Evolutionary conservation across 1,140 invertebrate genomes (phyloP).

Genomic region (Brachionus rubens): DNA sequence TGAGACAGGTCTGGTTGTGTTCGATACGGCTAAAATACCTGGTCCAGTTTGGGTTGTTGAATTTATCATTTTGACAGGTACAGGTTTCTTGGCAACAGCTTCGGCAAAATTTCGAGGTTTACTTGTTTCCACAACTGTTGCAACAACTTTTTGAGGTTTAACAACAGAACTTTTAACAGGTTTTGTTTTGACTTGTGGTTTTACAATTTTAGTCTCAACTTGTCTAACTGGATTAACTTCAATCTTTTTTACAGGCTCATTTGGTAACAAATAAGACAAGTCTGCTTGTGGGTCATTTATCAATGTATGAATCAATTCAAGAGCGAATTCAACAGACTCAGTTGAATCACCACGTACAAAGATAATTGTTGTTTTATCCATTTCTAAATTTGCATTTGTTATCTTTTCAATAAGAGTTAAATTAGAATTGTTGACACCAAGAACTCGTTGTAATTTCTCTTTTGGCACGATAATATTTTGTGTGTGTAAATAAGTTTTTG

Average conservation of each 20-base stretch:
- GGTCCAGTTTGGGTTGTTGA: not conserved
- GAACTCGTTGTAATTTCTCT: not conserved
- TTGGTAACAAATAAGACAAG: not conserved
- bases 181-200: not conserved
- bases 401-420: not conserved
- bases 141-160: not conserved
- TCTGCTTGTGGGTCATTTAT: conserved; percentile 14
- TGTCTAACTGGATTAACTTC: not conserved
- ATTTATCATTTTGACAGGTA: not conserved
- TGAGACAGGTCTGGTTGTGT: not conserved
- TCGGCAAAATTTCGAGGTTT: conserved; percentile 28
- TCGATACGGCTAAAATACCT: not conserved
- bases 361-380: not conserved
- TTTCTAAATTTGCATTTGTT: not conserved
- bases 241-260: not conserved
- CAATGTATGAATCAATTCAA: conserved; percentile 3
- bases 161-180: not conserved
- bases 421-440: not conserved
- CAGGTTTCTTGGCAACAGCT: conserved; percentile 16
- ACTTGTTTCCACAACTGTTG: not conserved
- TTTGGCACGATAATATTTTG: not conserved
- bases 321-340: conserved; percentile 15
- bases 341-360: not conserved
- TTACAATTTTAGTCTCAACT: not conserved
- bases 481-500: not conserved